phyloP scores from a whole-genome alignment of 2,797 vertebrate species.

The Falco novaeseelandiae region DNA sequence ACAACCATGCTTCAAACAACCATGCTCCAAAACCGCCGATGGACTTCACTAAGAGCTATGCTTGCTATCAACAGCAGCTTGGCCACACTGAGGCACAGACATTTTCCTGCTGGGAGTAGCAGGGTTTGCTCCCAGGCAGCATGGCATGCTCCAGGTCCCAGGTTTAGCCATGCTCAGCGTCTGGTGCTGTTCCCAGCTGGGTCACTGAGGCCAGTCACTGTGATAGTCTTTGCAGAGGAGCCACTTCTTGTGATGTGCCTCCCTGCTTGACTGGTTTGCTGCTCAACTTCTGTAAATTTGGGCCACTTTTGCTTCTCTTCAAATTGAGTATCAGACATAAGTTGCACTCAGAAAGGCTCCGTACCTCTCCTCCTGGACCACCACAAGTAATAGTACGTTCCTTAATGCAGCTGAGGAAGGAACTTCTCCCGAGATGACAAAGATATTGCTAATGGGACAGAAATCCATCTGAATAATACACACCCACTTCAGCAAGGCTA shows the following conservation, averaged over 20 bases:
- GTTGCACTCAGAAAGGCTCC: background rate
- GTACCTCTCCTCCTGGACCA: background rate
- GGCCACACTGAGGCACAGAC: fast-evolving
- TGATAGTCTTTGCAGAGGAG: background rate
- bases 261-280: background rate
- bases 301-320: background rate
- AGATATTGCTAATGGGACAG: background rate
- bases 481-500: background rate
- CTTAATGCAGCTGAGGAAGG: background rate
- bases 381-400: fast-evolving
- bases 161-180: background rate
- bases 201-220: background rate
- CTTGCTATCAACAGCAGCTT: background rate
- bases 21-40: background rate
- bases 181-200: background rate
- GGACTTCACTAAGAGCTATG: background rate
- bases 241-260: background rate
- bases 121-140: background rate
- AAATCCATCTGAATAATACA: background rate
- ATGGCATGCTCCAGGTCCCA: too few species aligned
- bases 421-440: background rate
- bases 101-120: background rate
- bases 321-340: background rate
- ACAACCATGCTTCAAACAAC: background rate
- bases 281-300: background rate